Evolutionary conservation across 2,888 invertebrate genomes (phyloP).

Genomic region (Slavum lentiscoides): DNA sequence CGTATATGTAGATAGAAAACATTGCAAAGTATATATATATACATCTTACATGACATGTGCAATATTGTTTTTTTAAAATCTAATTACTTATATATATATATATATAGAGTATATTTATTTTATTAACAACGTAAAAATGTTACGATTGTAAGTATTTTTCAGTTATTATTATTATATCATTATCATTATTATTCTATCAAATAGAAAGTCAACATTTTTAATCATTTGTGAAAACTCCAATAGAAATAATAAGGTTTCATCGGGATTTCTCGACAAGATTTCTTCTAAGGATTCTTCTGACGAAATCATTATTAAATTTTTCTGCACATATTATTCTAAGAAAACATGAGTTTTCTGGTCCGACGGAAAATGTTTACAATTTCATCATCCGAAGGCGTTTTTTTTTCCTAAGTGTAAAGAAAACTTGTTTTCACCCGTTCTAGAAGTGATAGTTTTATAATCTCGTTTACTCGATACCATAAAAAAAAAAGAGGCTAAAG

Average conservation of each 20-base stretch:
- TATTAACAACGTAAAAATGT: no score
- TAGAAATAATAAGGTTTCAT: constrained; percentile 18
- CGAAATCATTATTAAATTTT: constrained; percentile 6
- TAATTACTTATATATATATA: no score
- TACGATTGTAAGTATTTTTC: no score
- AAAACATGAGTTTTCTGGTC: background rate
- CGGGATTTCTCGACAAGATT: background rate
- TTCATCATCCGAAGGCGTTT: background rate
- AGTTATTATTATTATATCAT: no score
- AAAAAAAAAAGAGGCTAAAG: constrained; percentile 42
- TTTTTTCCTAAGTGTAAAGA: background rate
- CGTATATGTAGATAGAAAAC: no score
- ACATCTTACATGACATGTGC: no score
- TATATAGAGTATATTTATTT: no score
- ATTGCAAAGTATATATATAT: no score
- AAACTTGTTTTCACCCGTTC: constrained; percentile 4
- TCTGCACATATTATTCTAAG: background rate
- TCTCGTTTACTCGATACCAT: constrained; percentile 34
- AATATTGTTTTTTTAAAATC: no score
- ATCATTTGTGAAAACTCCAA: background rate
- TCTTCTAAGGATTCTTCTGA: constrained; percentile 34
- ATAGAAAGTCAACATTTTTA: no score
- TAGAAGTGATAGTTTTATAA: background rate
- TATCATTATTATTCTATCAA: no score
- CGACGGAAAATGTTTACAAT: background rate